A percentile compares a stretch with the other conserved stretches of the same genome.
phyloP scores from a whole-genome alignment of 2,888 invertebrate species.

The Pterostichus niger region DNA sequence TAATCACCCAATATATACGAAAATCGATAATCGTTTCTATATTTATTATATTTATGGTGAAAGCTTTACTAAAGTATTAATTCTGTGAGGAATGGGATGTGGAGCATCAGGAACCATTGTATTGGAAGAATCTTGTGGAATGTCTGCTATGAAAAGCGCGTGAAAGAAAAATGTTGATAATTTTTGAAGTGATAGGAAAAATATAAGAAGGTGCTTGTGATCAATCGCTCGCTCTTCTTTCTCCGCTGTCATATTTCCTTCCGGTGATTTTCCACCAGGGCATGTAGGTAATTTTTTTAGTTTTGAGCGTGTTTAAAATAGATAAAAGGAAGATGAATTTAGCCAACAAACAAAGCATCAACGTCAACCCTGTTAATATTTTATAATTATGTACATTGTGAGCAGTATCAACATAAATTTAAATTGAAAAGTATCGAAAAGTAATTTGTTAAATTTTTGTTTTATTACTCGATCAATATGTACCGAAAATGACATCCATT shows the following conservation, averaged over 20 bases:
- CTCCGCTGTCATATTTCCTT: constrained; percentile 46
- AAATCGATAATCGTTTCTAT: too few relatives aligned
- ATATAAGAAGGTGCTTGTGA: constrained; percentile 44
- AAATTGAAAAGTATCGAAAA: constrained; percentile 36
- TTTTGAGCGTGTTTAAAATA: constrained; percentile 48
- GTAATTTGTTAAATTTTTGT: constrained; percentile 20
- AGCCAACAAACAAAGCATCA: constrained; percentile 25
- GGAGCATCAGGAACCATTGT: too few relatives aligned
- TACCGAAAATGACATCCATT: too few relatives aligned
- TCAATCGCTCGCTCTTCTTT: constrained; percentile 45
- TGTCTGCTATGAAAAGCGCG: constrained; percentile 25
- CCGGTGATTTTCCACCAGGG: constrained; percentile 24
- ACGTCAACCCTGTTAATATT: constrained; percentile 5
- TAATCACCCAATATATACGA: too few relatives aligned
- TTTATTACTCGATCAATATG: constrained; percentile 9
- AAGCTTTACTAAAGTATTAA: too few relatives aligned
- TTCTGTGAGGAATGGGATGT: too few relatives aligned
- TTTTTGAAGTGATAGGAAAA: constrained; percentile 51
- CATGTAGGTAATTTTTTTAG: constrained; percentile 50
- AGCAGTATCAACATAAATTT: not conserved
- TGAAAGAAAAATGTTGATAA: constrained; percentile 43
- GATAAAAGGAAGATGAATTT: constrained; percentile 49
- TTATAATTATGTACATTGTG: constrained; percentile 34
- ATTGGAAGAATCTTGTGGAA: not conserved
- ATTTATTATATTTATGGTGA: too few relatives aligned